These are phyloP conservation scores for Epizoanthus illoricatus DNA, from an alignment of 92 coral and sea anemone genomes.

Conservation along the genomic window DNA sequence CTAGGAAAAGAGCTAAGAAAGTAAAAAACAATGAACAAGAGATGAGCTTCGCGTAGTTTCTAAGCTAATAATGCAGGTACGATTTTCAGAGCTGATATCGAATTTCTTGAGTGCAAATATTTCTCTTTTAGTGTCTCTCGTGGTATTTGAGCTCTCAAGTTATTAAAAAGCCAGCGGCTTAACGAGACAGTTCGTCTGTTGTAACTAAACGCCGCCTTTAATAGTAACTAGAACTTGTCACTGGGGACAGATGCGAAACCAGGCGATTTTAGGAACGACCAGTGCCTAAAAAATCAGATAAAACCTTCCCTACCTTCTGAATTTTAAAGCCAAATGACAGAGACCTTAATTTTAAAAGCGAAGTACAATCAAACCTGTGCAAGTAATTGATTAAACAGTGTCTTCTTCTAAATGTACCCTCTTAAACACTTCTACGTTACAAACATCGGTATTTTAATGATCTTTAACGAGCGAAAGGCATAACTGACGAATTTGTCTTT, in stretches of 20 bases:
- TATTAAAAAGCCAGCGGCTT: constrained; percentile 8
- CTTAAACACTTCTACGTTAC: constrained; percentile 16
- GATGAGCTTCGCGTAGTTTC: neutral
- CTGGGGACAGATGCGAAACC: constrained; percentile 37
- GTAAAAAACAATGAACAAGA: neutral
- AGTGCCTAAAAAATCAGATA: too few relatives aligned
- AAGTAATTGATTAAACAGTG: constrained; percentile 35
- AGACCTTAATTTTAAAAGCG: neutral
- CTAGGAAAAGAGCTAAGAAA: constrained; percentile 2
- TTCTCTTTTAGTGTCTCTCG: constrained; percentile 17
- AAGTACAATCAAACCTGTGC: constrained; percentile 11
- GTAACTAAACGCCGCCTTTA: constrained; percentile 3
- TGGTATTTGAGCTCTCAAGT: constrained; percentile 30
- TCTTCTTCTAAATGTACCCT: constrained; percentile 2
- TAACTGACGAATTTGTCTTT: constrained; percentile 19
- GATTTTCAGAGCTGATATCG: neutral
- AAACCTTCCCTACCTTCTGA: neutral
- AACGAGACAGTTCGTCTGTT: constrained; percentile 42
- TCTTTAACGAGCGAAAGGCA: constrained; percentile 34
- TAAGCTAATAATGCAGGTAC: neutral
- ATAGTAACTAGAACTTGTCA: constrained; percentile 18
- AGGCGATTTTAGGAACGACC: neutral
- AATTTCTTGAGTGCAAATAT: constrained; percentile 19
- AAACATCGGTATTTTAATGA: constrained; percentile 38
- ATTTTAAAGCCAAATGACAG: constrained; percentile 12